Evolutionary conservation across 2,888 invertebrate species (phyloP).

Genomic region (Leptinotarsa peninsularis): DNA sequence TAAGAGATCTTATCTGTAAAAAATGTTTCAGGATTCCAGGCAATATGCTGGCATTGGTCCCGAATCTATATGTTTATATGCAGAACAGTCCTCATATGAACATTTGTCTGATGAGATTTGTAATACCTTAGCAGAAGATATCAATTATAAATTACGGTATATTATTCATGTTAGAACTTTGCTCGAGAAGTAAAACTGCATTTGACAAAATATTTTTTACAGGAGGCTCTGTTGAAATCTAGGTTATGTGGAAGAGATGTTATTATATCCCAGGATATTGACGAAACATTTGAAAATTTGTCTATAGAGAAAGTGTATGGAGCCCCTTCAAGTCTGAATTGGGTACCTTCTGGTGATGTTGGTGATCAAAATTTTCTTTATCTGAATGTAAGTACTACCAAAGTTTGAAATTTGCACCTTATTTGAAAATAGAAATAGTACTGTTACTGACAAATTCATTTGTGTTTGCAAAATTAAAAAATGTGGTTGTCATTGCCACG

Average conservation of each 20-base stretch:
- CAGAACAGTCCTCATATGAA: conserved; percentile 60
- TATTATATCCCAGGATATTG: conserved; percentile 60
- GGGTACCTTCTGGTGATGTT: conserved; percentile 59
- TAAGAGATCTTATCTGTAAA: background rate
- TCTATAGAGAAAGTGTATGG: conserved; percentile 62
- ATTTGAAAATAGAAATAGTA: too few relatives aligned
- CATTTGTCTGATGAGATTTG: conserved; percentile 60
- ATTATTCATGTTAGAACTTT: conserved; percentile 56
- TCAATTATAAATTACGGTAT: conserved; percentile 63
- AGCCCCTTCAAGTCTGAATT: conserved; percentile 58
- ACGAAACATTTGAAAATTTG: conserved; percentile 60
- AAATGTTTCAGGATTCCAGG: conserved; percentile 55
- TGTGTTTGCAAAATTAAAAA: too few relatives aligned
- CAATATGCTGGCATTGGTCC: conserved; percentile 61
- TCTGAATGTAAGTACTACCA: conserved; percentile 58
- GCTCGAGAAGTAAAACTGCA: background rate
- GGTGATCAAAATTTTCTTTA: conserved; percentile 57
- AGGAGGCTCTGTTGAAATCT: conserved; percentile 62
- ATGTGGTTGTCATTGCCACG: too few relatives aligned
- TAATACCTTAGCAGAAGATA: conserved; percentile 61
- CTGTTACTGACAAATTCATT: background rate
- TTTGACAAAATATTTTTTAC: conserved; percentile 39
- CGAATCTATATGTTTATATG: conserved; percentile 58
- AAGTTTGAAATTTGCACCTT: background rate
- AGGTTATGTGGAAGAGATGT: conserved; percentile 58